These are phyloP conservation scores for Gyrodactylus bullatarudis DNA, from an alignment of 1,140 invertebrate genomes.

Conservation along the genomic window DNA sequence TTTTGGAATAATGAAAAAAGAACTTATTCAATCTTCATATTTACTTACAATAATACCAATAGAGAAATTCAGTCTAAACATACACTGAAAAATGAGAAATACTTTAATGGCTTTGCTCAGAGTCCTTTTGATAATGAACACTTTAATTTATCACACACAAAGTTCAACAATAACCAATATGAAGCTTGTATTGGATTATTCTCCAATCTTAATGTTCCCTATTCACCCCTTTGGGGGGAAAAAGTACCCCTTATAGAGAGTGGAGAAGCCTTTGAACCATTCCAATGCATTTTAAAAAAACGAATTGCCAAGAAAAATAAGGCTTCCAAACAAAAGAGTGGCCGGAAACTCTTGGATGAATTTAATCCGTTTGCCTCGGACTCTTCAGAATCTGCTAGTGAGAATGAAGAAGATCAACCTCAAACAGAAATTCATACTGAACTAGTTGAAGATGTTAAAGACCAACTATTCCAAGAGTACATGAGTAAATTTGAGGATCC, in stretches of 20 bases:
- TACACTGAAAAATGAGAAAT: no score
- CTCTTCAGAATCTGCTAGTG: background rate
- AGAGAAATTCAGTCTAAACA: no score
- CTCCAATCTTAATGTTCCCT: background rate
- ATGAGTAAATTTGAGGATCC: background rate
- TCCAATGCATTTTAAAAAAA: background rate
- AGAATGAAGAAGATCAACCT: background rate
- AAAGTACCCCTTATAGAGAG: background rate
- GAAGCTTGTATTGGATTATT: background rate
- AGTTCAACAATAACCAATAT: background rate
- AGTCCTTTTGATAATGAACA: background rate
- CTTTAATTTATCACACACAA: background rate
- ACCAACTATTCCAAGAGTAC: background rate
- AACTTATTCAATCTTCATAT: no score
- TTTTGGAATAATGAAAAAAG: no score
- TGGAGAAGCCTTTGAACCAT: background rate
- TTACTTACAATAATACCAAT: no score
- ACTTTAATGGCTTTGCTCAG: background rate
- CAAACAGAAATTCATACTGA: background rate
- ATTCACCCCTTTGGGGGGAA: background rate
- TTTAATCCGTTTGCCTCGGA: background rate
- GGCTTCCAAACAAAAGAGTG: background rate
- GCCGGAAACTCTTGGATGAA: background rate
- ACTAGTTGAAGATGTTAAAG: background rate
- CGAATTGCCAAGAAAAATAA: background rate